Conservation (phyloP, 2,113 vertebrate genomes). For the Notiomystis cincta region DNA sequence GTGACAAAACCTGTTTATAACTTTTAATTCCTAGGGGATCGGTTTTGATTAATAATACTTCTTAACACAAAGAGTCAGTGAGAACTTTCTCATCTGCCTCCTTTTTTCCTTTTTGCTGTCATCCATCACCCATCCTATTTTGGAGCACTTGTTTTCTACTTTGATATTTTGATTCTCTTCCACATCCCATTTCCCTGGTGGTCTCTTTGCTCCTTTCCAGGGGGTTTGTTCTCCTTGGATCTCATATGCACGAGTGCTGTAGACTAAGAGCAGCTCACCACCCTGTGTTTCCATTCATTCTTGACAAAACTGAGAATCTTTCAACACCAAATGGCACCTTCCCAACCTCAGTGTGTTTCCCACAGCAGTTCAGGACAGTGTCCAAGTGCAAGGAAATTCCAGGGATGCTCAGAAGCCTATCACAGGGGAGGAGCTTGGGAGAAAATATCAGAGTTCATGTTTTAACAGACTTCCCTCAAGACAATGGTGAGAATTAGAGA, state of each 20-base stretch:
- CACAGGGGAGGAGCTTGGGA: not conserved
- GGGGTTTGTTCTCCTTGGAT: not conserved
- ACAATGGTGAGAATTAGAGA: conserved; percentile 7
- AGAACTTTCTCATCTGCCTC: not conserved
- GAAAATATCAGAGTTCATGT: conserved; percentile 39
- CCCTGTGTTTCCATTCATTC: not conserved
- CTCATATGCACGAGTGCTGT: not conserved
- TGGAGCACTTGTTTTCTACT: not conserved
- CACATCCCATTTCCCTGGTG: not conserved
- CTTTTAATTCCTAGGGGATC: not conserved
- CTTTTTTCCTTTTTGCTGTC: not conserved
- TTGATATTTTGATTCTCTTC: not conserved
- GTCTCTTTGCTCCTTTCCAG: not conserved
- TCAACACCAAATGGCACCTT: not conserved
- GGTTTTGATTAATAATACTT: not conserved
- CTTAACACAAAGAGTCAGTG: not conserved
- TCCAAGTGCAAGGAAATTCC: conserved; percentile 29
- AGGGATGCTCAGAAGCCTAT: not conserved
- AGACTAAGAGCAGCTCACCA: not conserved
- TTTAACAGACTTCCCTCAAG: conserved; percentile 36
- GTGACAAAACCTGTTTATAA: not conserved
- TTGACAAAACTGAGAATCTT: not conserved
- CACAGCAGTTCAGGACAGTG: not conserved
- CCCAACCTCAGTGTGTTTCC: not conserved
- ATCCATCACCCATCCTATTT: not conserved